Base-by-base conservation (phyloP, 2,888 invertebrate genomes). In the Meganola albula region DNA sequence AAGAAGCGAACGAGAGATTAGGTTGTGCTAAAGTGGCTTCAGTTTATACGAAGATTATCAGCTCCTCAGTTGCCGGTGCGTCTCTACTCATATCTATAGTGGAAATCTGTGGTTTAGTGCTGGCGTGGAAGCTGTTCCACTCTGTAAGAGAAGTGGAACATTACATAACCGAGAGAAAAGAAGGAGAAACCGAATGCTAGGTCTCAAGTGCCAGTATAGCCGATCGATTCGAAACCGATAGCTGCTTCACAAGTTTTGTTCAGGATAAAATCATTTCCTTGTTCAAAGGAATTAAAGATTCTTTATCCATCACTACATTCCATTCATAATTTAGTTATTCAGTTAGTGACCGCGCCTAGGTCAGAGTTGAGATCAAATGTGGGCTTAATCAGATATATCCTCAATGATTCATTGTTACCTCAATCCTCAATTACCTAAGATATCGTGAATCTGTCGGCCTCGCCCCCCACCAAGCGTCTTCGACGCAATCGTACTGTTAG, bases 21-120 rank as follows among this genome's bases (percentile, higher is more conserved):
- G 85, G 85, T 23, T 85, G 84, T 65, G 83, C 84, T 44, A 84
- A 84, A 63, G 85, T 85, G 35, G 85, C 85, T 1, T 53, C 84
- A n/a, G 85, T 83, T 11, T 85, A 85, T 44, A 78, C 82, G 0
- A 84, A 84, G 58, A 85, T 85, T 31, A 83, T 85, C 46, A 82
- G 80, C 37, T 83, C 84, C 0, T 79, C 79, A 0, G 67, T 85
- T 0, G 84, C 83, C 5, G 84, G 80, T 8, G 77, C 78, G 18
- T 79, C 83, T 0, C 46, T 84, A 6, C 41, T 85, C 3, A 80
- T 84, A 6, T 72, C 75, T 2, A 21, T 84, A 16, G 44, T 83
- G 16, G 83, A 84, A 46, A 73, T 84, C 9, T 65, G 67, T 2
- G 80, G 84, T 24, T 64, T 75, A 2, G 55, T 80, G 7, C 49